Evolutionary conservation across 2,113 vertebrate species (phyloP).

Genomic region (Epinephelus lanceolatus): DNA sequence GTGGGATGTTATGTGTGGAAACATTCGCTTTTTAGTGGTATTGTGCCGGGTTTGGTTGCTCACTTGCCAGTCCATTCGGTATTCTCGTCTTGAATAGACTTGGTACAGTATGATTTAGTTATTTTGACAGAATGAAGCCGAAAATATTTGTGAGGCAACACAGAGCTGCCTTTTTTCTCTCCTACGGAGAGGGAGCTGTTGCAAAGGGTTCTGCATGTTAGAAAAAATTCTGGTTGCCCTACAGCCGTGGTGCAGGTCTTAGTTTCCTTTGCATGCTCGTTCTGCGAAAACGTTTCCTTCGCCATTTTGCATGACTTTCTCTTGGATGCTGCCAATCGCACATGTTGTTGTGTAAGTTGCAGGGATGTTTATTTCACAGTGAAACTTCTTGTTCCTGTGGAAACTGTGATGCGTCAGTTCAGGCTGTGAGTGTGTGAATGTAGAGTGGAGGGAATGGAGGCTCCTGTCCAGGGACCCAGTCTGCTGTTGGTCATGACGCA

Average conservation of each 20-base stretch:
- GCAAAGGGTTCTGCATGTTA: slow-evolving; percentile 46
- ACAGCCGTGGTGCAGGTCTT: slow-evolving; percentile 34
- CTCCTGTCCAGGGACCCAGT: slow-evolving; percentile 73
- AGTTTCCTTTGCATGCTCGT: slow-evolving; percentile 32
- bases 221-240: slow-evolving; percentile 46
- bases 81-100: slow-evolving; percentile 33
- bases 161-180: slow-evolving; percentile 56
- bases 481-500: slow-evolving; percentile 79
- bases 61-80: slow-evolving; percentile 30
- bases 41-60: slow-evolving; percentile 24
- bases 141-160: slow-evolving; percentile 49
- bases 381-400: slow-evolving; percentile 66
- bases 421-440: slow-evolving; percentile 62
- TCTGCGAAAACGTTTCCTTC: slow-evolving; percentile 39
- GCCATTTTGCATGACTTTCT: slow-evolving; percentile 30
- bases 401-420: slow-evolving; percentile 55
- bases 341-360: slow-evolving; percentile 8
- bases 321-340: slow-evolving; percentile 1
- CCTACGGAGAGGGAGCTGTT: slow-evolving; percentile 44
- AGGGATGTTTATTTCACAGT: slow-evolving; percentile 35
- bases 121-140: slow-evolving; percentile 60
- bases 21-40: slow-evolving; percentile 5
- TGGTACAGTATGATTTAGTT: slow-evolving; percentile 28
- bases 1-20: not conserved
- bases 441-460: slow-evolving; percentile 61